Conservation (phyloP, 2,888 invertebrate genomes). For the Diogma glabrata region DNA sequence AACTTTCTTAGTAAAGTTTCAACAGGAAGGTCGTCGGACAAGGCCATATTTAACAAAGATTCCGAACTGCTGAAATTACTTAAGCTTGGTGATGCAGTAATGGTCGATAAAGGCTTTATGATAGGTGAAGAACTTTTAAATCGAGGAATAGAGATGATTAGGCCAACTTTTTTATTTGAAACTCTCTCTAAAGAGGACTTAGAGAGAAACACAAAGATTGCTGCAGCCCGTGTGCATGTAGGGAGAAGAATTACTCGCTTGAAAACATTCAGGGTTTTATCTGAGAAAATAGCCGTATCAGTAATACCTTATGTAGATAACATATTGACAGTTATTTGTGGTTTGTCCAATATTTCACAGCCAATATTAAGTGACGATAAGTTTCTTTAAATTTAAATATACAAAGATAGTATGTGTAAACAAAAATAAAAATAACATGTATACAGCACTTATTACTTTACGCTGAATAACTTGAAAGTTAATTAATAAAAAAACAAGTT, state of each 20-base stretch:
- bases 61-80: not conserved
- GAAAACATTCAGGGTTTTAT: not conserved
- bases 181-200: not conserved
- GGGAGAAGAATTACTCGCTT: not conserved
- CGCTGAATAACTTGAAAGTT: too few species aligned
- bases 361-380: not conserved
- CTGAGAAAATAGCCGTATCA: not conserved
- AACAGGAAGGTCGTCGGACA: not conserved
- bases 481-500: too few species aligned
- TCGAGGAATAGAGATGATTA: not conserved
- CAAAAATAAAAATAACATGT: too few species aligned
- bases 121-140: not conserved
- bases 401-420: too few species aligned
- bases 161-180: not conserved
- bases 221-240: not conserved
- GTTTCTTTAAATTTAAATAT: not conserved
- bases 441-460: too few species aligned
- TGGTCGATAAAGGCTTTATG: not conserved
- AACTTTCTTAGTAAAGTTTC: not conserved
- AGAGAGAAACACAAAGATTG: not conserved
- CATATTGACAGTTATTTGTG: not conserved
- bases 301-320: not conserved
- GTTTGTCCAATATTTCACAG: not conserved
- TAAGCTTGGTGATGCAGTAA: not conserved
- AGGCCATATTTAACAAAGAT: not conserved